Evolutionary conservation across 2,888 invertebrate species (phyloP), one percentile per base, ranked within the genome.

Genomic region (Anagyrus pseudococci): DNA sequence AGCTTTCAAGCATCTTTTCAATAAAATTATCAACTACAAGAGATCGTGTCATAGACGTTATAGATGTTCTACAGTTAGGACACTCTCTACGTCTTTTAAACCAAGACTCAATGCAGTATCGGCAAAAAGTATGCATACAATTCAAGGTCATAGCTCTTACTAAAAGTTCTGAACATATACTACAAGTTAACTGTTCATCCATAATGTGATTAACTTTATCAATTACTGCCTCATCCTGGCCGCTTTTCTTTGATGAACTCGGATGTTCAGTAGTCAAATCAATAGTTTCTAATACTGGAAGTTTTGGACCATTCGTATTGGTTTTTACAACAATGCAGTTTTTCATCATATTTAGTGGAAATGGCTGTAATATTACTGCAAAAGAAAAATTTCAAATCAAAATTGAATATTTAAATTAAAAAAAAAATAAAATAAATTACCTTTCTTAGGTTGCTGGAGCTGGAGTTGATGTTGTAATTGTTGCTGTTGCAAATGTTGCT

Each of bases 41-140:
- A 33, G 88, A 88, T 55, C 83, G 84, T 67, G 84, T 86, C 75
- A 86, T 83, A 0, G 85, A 83, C 13, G 76, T 72, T 40, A 87
- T 84, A 13, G 66, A 62, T 2, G 82, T 69, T 60, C 87, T 80
- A 79, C 93, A 93, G 61, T 89, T 87, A 0, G 92, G 92, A 73
- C 93, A 93, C 22, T 87, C 86, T 20, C 81, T 85, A 72, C 88
- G 88, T 72, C 87, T 88, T 69, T 85, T 86, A 72, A 85, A 86
- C 92, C 93, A 93, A 70, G 83, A 81, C 0, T 82, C 80, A 62
- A 92, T 90, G 72, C 93, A 92, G 71, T 85, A 83, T 64, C 85
- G 84, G 75, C 93, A 93, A 75, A 89, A 92, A 0, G 89, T 88
- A 72, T 93, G 93, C 0, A 88, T 87, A 76, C 93, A 93, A 75